Evolutionary conservation across 2,113 vertebrate genomes (phyloP).

Genomic region (Charina bottae): DNA sequence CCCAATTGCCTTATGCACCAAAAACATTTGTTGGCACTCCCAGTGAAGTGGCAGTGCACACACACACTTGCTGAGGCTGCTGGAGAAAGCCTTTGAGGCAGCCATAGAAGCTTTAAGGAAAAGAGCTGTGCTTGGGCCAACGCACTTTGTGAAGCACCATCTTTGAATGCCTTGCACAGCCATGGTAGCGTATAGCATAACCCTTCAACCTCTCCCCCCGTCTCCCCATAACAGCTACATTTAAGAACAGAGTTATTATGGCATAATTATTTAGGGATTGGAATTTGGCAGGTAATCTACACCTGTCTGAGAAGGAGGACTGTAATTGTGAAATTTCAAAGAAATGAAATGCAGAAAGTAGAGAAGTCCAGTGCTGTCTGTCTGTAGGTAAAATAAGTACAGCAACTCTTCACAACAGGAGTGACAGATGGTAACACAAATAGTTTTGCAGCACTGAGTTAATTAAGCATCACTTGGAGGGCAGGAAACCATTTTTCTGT

Average conservation of each 20-base stretch:
- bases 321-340: not conserved
- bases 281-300: not conserved
- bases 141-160: not conserved
- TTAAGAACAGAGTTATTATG: not conserved
- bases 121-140: not conserved
- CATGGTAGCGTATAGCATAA: not conserved
- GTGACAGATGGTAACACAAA: not conserved
- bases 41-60: not conserved
- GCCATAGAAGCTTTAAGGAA: not conserved
- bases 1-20: too few species aligned
- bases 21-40: too few species aligned
- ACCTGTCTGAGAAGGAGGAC: not conserved
- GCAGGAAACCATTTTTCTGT: not conserved
- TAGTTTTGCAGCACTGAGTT: not conserved
- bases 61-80: not conserved
- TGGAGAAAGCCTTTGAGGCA: not conserved
- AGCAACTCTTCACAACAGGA: not conserved
- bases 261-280: not conserved
- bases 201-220: not conserved
- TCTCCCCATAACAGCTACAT: not conserved
- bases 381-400: not conserved
- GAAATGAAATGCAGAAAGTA: not conserved
- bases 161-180: not conserved
- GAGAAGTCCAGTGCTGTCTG: not conserved
- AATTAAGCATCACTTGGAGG: not conserved